Conservation (phyloP, 2,888 invertebrate species). For the Cecidostiba fungosa region DNA sequence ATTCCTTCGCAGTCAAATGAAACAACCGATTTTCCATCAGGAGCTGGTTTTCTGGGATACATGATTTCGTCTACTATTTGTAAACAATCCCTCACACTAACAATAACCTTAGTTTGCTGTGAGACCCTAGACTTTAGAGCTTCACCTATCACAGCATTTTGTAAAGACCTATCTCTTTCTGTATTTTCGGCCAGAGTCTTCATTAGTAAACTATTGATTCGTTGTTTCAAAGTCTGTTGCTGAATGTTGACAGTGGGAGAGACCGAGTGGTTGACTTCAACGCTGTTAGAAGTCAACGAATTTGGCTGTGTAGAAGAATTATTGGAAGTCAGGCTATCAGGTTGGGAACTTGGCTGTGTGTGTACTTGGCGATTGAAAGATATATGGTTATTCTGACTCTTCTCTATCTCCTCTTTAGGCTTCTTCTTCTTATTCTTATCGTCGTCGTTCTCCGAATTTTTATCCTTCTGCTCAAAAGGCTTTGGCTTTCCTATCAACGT, state of each 20-base stretch:
- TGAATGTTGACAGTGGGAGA: conserved; percentile 76
- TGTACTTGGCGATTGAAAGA: conserved; percentile 20
- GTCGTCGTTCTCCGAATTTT: conserved; percentile 45
- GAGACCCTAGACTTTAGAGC: conserved; percentile 91
- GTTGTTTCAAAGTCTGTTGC: conserved; percentile 90
- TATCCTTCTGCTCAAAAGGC: conserved; percentile 67
- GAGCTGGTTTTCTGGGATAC: conserved; percentile 78
- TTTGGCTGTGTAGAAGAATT: conserved; percentile 68
- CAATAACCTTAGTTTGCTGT: conserved; percentile 91
- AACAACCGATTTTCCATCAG: conserved; percentile 82
- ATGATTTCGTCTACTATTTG: conserved; percentile 89
- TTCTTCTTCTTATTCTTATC: conserved; percentile 66
- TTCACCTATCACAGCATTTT: conserved; percentile 82
- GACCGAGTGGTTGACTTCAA: conserved; percentile 70
- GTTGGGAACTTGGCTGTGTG: conserved; percentile 62
- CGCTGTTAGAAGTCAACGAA: conserved; percentile 61
- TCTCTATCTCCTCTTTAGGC: conserved; percentile 49
- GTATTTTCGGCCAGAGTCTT: conserved; percentile 94
- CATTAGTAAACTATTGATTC: conserved; percentile 93
- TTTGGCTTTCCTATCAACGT: conserved; percentile 90
- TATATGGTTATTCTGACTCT: conserved; percentile 38
- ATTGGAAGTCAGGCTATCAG: conserved; percentile 66
- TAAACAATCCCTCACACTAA: conserved; percentile 89
- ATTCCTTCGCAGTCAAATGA: conserved; percentile 97
- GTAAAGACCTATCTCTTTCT: conserved; percentile 82